Evolutionary conservation across 2,113 vertebrate genomes (phyloP).

Genomic region (Pelodiscus sinensis): DNA sequence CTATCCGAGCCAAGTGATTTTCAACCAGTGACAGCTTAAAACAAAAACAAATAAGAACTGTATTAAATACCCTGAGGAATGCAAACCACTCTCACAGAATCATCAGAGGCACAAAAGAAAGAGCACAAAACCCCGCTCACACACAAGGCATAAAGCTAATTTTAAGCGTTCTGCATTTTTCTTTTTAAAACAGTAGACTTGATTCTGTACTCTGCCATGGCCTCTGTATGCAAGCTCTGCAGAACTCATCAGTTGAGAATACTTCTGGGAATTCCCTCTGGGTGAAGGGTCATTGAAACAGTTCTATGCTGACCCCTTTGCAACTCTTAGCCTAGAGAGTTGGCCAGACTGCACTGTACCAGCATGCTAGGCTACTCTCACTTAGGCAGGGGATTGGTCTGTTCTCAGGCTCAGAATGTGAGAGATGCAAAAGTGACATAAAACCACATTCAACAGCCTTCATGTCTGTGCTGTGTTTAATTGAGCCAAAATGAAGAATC

Average conservation of each 20-base stretch:
- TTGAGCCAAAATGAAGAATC: background rate
- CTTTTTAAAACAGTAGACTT: background rate
- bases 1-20: slow-evolving; percentile 73
- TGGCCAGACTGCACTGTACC: rapidly evolving
- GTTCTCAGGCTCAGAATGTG: background rate
- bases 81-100: background rate
- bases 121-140: slow-evolving; percentile 10
- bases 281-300: background rate
- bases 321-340: background rate
- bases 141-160: background rate
- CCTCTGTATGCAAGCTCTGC: background rate
- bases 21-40: slow-evolving; percentile 79
- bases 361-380: background rate
- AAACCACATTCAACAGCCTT: background rate
- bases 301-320: background rate
- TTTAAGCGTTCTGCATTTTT: background rate
- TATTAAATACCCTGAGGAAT: slow-evolving; percentile 25
- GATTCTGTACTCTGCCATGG: background rate
- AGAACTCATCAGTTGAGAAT: background rate
- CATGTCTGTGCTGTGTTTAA: background rate
- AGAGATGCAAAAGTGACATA: background rate
- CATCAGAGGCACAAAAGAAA: slow-evolving; percentile 34
- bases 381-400: background rate
- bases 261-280: background rate
- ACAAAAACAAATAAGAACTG: background rate